These are phyloP conservation scores for Drosophila tsacasi DNA, from an alignment of 1,140 invertebrate genomes.

Conservation along the genomic window DNA sequence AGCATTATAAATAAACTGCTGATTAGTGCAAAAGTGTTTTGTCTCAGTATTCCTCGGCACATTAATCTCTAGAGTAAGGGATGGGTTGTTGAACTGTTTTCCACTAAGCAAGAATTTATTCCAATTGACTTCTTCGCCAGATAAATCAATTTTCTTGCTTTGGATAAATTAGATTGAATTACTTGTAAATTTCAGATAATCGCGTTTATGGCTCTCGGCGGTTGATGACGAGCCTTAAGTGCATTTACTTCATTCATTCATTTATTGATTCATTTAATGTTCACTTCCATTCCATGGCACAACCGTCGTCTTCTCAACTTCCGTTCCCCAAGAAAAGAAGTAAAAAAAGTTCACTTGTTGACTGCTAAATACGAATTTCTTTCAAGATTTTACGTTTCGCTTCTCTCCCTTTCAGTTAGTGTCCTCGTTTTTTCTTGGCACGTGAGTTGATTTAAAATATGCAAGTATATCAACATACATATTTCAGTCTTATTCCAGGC, in stretches of 20 bases:
- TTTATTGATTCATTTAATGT: conserved; percentile 31
- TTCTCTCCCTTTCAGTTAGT: conserved; percentile 1
- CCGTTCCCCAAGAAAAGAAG: neutral
- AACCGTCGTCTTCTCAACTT: neutral
- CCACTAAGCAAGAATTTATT: conserved; percentile 1
- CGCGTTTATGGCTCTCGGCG: conserved; percentile 19
- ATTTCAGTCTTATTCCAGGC: conserved; percentile 24
- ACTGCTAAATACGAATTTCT: conserved; percentile 33
- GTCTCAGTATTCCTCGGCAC: conserved; percentile 7
- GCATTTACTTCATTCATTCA: conserved; percentile 43
- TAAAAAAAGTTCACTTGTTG: conserved; percentile 37
- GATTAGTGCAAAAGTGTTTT: too few relatives aligned
- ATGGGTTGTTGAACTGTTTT: conserved; percentile 11
- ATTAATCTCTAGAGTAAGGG: conserved; percentile 20
- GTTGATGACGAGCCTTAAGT: conserved; percentile 29
- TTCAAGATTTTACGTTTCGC: conserved; percentile 24
- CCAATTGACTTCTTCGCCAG: conserved; percentile 33
- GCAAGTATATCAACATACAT: conserved; percentile 10
- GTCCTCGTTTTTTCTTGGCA: conserved; percentile 1
- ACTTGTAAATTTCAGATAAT: conserved; percentile 36
- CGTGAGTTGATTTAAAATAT: conserved; percentile 34
- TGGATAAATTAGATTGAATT: conserved; percentile 36
- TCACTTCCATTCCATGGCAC: conserved; percentile 27
- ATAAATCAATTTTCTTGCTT: conserved; percentile 56
- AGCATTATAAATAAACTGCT: neutral